Evolutionary conservation across 1,140 invertebrate genomes (phyloP).

Genomic region (Nasonia vitripennis): DNA sequence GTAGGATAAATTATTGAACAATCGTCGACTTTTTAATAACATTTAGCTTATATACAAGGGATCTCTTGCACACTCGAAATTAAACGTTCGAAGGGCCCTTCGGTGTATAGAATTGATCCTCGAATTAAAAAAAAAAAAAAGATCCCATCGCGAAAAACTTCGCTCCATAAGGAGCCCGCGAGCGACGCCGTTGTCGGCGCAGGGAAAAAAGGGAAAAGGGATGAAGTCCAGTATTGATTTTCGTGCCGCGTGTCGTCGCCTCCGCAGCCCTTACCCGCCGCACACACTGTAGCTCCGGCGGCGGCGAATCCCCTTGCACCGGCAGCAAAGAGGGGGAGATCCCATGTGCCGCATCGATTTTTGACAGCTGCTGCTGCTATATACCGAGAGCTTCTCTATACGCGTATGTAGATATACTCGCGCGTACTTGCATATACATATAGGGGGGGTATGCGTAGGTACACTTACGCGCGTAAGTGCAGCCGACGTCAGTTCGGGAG

Average conservation of each 20-base stretch:
- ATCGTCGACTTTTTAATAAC: too few species aligned
- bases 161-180: background rate
- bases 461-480: background rate
- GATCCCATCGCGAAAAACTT: too few species aligned
- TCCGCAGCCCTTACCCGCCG: background rate
- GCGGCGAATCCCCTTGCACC: constrained; percentile 2
- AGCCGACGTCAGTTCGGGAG: background rate
- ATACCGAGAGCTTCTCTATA: background rate
- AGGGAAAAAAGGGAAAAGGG: constrained; percentile 58
- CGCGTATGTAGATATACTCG: background rate
- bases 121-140: too few species aligned
- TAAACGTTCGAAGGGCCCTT: too few species aligned
- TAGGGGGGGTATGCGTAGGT: background rate
- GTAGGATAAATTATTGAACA: too few species aligned
- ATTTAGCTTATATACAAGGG: too few species aligned
- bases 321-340: background rate
- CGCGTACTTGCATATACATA: background rate
- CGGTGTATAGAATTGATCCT: too few species aligned
- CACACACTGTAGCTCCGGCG: constrained; percentile 43
- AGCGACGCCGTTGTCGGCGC: constrained; percentile 44
- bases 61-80: too few species aligned
- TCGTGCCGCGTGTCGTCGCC: constrained; percentile 46
- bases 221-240: constrained; percentile 64
- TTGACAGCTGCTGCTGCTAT: constrained; percentile 70
- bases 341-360: constrained; percentile 69